A percentile compares a stretch with the other conserved stretches of the same genome.
Conservation (phyloP, 2,113 vertebrate genomes). For the Hylia prasina region DNA sequence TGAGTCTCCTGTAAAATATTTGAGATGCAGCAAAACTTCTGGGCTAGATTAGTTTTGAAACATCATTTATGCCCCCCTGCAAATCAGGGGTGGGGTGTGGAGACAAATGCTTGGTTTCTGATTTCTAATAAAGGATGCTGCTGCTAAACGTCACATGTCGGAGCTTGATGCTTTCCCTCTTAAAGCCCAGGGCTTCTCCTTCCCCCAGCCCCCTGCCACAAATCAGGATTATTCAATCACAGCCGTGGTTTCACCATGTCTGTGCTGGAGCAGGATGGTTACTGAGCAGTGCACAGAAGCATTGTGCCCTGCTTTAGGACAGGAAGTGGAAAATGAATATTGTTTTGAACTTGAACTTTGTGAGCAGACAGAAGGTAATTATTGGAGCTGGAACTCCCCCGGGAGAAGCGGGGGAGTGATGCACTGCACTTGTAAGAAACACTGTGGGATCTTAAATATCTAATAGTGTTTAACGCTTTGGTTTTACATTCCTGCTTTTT, state of each 20-base stretch:
- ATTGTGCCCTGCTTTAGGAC: background rate
- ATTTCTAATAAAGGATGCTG: background rate
- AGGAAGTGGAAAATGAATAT: slow-evolving; percentile 58
- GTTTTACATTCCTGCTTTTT: slow-evolving; percentile 40
- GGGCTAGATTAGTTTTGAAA: background rate
- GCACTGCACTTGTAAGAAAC: background rate
- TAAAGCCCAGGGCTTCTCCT: background rate
- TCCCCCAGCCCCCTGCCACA: background rate
- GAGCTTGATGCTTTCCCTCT: background rate
- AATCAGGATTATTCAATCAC: background rate
- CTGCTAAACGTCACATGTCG: background rate
- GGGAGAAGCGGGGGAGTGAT: background rate
- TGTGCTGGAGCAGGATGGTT: background rate
- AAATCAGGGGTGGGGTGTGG: background rate
- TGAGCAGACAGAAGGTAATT: slow-evolving; percentile 37
- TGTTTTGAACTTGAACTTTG: slow-evolving; percentile 52
- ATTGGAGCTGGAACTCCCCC: background rate
- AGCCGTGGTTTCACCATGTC: background rate
- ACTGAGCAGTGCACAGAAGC: background rate
- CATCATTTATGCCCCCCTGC: background rate
- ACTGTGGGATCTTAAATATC: slow-evolving; percentile 9
- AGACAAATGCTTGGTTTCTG: background rate
- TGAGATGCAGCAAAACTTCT: background rate
- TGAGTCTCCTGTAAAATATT: background rate
- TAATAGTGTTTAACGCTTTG: background rate